Percentiles rank a stretch among this genome's conserved stretches.
phyloP scores from a whole-genome alignment of 2,888 invertebrate species.

The Rotaria sp. region DNA sequence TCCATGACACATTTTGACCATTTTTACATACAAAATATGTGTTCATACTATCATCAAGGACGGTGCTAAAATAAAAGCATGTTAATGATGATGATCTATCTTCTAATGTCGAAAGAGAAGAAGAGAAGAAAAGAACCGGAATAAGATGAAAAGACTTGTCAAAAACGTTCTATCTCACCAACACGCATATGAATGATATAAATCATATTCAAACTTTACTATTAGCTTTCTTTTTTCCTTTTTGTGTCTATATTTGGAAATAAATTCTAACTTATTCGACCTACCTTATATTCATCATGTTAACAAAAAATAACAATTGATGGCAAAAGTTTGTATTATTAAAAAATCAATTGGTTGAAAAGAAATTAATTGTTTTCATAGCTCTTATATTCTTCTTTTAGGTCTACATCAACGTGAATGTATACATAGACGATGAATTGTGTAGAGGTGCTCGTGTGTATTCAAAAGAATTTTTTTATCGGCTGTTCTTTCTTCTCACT shows the following conservation, averaged over 20 bases:
- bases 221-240: background rate
- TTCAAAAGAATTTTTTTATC: background rate
- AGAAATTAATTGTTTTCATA: slow-evolving; percentile 24
- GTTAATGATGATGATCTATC: background rate
- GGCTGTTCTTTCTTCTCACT: background rate
- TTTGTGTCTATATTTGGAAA: background rate
- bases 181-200: background rate
- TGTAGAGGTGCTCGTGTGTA: background rate
- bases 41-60: background rate
- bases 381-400: background rate
- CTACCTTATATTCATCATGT: background rate
- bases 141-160: slow-evolving; percentile 4
- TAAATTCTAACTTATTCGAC: background rate
- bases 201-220: background rate
- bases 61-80: background rate
- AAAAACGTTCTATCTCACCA: background rate
- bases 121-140: background rate
- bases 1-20: background rate
- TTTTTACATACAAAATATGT: background rate
- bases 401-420: background rate
- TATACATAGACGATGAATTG: background rate
- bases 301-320: background rate
- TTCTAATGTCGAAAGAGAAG: background rate
- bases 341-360: background rate
- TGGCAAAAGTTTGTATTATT: background rate